These are phyloP conservation scores for Pteria penguin DNA, from an alignment of 2,888 invertebrate species.

Conservation along the genomic window DNA sequence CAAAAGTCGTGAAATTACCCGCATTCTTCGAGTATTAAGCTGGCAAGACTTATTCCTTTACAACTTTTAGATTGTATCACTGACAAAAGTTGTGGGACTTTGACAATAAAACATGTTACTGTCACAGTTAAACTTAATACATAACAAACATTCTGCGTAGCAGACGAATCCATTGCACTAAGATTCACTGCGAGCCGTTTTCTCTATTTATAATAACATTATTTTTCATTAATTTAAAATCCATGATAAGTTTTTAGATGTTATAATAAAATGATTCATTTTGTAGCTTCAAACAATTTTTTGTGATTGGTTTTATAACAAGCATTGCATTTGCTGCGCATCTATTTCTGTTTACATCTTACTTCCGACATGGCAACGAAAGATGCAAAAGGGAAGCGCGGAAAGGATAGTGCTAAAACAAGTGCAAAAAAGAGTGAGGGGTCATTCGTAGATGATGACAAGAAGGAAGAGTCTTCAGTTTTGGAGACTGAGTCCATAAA, in stretches of 20 bases:
- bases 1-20: slow-evolving; percentile 50
- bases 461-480: slow-evolving; percentile 60
- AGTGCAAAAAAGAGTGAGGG: slow-evolving; percentile 71
- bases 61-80: slow-evolving; percentile 57
- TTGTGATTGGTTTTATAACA: background rate
- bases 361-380: slow-evolving; percentile 70
- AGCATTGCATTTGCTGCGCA: slow-evolving; percentile 47
- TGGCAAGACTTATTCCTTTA: slow-evolving; percentile 62
- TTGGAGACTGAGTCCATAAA: slow-evolving; percentile 52
- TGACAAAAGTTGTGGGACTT: slow-evolving; percentile 65
- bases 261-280: no score
- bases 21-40: slow-evolving; percentile 63
- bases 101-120: slow-evolving; percentile 57
- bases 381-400: slow-evolving; percentile 64
- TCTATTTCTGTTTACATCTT: slow-evolving; percentile 57
- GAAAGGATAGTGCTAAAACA: slow-evolving; percentile 68
- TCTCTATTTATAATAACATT: no score
- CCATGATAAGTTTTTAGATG: no score
- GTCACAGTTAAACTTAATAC: slow-evolving; percentile 61
- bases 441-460: slow-evolving; percentile 55
- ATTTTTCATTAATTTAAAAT: no score
- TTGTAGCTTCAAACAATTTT: no score
- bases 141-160: slow-evolving; percentile 46
- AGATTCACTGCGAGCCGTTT: no score
- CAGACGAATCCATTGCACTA: slow-evolving; percentile 35